Evolutionary conservation across 2,888 invertebrate species (phyloP), one percentile per base, ranked within the genome.

Genomic region (Andrena trimmerana): DNA sequence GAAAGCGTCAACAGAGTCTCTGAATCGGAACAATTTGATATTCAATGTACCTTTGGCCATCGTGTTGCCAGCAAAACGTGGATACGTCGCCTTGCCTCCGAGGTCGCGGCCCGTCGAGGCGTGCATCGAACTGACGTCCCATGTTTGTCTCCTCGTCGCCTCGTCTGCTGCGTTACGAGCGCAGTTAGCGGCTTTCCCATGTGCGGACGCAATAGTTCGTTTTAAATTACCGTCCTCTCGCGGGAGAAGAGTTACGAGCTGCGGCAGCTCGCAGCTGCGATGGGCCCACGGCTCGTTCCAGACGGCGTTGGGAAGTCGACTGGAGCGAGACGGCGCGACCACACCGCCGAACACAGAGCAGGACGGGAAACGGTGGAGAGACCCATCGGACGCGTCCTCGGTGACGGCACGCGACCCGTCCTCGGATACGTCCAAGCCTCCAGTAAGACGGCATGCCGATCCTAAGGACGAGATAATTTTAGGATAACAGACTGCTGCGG

Each of bases 401-500:
- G 59, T 81, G 73, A 86, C 65, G 88, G 84, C 87, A 84, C 81
- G 84, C 87, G 87, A 82, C 86, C 82, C 78, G 57, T 62, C 60
- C 76, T 74, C 59, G 67, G 71, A 80, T 65, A 57, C 81, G 78
- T 83, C 78, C 75, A 81, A 75, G 60, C 59, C 72, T 83, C 75
- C 60, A 36, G 81, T 81, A 67, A 79, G 78, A 86, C 87, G 85
- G 73, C 78, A 86, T 72, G 82, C 85, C 86, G 89, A 90, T 91
- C 86, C 86, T 86, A 85, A 84, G 85, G 78, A 67, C 84, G 89
- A 88, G 92, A 92, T 92, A 91, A 93, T 92, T 92, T 92, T 92
- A 88, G 92, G 85, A 81, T 48, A 62, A 76, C 79, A 82, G 83
- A 74, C 87, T 81, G 83, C 85, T 91, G 90, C 88, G 89, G 87